Percentiles rank a stretch among this genome's conserved stretches.
Conservation (phyloP, 2,888 invertebrate species). For the Caenorhabditis sp. region DNA sequence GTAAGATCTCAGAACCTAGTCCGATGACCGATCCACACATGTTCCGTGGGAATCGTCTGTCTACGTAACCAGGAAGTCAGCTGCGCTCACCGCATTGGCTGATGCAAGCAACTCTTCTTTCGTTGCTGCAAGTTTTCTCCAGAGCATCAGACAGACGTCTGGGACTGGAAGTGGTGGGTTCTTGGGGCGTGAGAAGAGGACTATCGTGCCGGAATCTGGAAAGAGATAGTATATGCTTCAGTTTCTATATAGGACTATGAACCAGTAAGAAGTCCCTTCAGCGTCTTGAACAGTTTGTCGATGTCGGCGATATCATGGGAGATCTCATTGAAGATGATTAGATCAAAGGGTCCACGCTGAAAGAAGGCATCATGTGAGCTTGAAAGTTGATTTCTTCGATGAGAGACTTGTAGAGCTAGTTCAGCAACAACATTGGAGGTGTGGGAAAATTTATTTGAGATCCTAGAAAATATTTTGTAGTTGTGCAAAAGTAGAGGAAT, state of each 20-base stretch:
- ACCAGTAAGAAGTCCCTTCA: slow-evolving; percentile 67
- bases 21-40: slow-evolving; percentile 24
- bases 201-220: slow-evolving; percentile 70
- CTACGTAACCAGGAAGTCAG: slow-evolving; percentile 39
- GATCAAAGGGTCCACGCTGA: slow-evolving; percentile 73
- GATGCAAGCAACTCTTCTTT: slow-evolving; percentile 73
- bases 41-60: slow-evolving; percentile 24
- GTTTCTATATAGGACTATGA: background rate
- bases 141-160: slow-evolving; percentile 72
- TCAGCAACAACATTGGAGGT: slow-evolving; percentile 44
- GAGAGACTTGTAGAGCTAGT: slow-evolving; percentile 18
- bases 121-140: slow-evolving; percentile 71
- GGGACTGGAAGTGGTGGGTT: slow-evolving; percentile 75
- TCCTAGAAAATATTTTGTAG: slow-evolving; percentile 17
- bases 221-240: background rate
- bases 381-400: slow-evolving; percentile 15
- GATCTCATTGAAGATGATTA: slow-evolving; percentile 74
- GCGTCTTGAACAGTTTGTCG: slow-evolving; percentile 68
- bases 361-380: slow-evolving; percentile 25
- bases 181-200: slow-evolving; percentile 74
- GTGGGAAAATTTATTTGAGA: slow-evolving; percentile 25
- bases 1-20: background rate
- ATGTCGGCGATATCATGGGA: slow-evolving; percentile 72
- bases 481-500: background rate
- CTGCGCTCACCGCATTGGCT: slow-evolving; percentile 66